Evolutionary conservation across 2,797 vertebrate species (phyloP).

Genomic region (Clarias fuscus): DNA sequence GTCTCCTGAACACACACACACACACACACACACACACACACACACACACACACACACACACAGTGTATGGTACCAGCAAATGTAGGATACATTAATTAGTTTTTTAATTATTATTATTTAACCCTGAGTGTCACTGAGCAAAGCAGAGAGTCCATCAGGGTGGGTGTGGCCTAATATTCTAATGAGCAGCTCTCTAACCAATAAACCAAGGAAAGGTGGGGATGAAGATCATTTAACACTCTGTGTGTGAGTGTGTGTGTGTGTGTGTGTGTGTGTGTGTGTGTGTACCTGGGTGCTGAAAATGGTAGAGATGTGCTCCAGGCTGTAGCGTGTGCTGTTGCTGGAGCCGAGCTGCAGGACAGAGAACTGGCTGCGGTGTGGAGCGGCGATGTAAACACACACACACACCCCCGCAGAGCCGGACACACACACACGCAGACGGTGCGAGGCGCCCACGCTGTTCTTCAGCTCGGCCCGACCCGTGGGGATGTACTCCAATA

Average conservation of each 20-base stretch:
- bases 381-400: slow-evolving; percentile 81
- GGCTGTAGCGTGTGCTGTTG: slow-evolving; percentile 85
- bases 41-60: not conserved
- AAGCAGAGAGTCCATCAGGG: no score
- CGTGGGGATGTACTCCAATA: slow-evolving; percentile 87
- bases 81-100: no score
- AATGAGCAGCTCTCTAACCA: no score
- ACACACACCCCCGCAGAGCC: slow-evolving; percentile 83
- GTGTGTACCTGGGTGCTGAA: slow-evolving; percentile 84
- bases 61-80: no score
- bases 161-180: no score
- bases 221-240: no score
- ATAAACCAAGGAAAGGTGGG: no score
- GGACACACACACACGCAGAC: slow-evolving; percentile 81
- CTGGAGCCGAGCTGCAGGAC: slow-evolving; percentile 86
- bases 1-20: slow-evolving; percentile 77
- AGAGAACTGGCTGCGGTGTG: slow-evolving; percentile 87
- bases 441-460: slow-evolving; percentile 77
- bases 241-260: no score
- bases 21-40: slow-evolving; percentile 7
- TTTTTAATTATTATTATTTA: no score
- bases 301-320: slow-evolving; percentile 89
- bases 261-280: not conserved
- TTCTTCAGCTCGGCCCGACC: slow-evolving; percentile 79
- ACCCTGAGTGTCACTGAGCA: no score